Evolutionary conservation across 2,797 vertebrate genomes (phyloP).

Genomic region (Aselliscus stoliczkanus): DNA sequence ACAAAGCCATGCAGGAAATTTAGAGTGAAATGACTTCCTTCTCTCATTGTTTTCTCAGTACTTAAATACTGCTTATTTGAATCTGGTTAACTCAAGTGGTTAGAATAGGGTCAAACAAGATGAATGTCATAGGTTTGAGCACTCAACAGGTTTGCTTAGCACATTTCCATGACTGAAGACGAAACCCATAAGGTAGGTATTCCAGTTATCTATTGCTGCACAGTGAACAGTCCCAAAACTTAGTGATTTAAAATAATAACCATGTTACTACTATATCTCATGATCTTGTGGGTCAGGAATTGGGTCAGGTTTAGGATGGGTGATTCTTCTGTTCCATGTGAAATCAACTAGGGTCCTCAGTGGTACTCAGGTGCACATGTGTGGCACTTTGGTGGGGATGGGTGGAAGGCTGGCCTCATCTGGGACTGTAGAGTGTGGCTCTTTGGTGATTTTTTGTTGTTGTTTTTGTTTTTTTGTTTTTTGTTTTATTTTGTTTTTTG

Average conservation of each 20-base stretch:
- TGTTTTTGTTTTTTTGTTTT: too few relatives aligned
- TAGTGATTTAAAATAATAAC: not conserved
- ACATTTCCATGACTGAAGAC: not conserved
- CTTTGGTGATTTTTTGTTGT: too few relatives aligned
- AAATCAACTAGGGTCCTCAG: not conserved
- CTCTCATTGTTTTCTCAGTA: not conserved
- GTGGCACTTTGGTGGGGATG: not conserved
- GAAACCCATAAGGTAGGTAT: not conserved
- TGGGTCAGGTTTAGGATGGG: not conserved
- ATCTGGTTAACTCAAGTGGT: constrained; percentile 8
- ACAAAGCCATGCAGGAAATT: not conserved
- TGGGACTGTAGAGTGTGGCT: not conserved
- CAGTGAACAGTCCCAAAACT: not conserved
- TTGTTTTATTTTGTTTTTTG: too few relatives aligned
- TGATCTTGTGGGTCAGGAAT: not conserved
- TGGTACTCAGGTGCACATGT: not conserved
- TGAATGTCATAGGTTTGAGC: not conserved
- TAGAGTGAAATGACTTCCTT: not conserved
- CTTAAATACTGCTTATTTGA: not conserved
- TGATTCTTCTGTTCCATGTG: not conserved
- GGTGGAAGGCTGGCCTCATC: not conserved
- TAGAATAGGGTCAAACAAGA: not conserved
- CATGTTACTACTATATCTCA: not conserved
- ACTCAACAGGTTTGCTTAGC: not conserved
- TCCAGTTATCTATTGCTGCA: not conserved